Conservation (phyloP, 2,797 vertebrate species). For the Artibeus lituratus region DNA sequence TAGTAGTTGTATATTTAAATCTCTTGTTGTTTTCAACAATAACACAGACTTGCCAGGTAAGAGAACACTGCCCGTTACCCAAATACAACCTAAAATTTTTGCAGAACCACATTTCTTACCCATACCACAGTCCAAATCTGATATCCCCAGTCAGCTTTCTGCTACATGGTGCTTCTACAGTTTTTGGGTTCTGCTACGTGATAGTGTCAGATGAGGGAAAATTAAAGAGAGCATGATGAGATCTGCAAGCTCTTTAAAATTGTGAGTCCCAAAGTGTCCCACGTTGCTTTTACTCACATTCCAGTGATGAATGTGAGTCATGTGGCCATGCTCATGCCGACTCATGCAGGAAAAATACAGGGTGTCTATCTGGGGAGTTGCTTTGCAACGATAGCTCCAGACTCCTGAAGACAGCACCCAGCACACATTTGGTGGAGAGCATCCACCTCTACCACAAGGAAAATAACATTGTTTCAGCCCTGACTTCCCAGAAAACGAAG, state of each 20-base stretch:
- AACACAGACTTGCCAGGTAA: not conserved
- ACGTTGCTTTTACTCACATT: not conserved
- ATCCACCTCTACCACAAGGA: not conserved
- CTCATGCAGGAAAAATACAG: accelerated
- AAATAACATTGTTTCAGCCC: not conserved
- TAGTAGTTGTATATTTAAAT: not conserved
- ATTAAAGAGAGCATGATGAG: not conserved
- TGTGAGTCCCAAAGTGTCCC: not conserved
- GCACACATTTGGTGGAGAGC: not conserved
- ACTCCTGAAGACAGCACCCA: not conserved
- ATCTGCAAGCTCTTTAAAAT: not conserved
- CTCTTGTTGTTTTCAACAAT: not conserved
- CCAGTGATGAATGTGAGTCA: not conserved
- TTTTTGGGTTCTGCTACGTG: not conserved
- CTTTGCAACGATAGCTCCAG: not conserved
- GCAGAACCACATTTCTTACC: not conserved
- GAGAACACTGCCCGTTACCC: not conserved
- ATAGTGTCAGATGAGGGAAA: not conserved
- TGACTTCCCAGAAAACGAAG: not conserved
- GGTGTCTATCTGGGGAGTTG: not conserved
- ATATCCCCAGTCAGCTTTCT: not conserved
- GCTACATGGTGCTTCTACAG: not conserved
- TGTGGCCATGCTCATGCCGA: not conserved
- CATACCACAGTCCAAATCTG: not conserved
- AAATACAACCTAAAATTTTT: not conserved